These are phyloP conservation scores for Drosophila guanche DNA, from an alignment of 1,140 invertebrate species.

Conservation along the genomic window DNA sequence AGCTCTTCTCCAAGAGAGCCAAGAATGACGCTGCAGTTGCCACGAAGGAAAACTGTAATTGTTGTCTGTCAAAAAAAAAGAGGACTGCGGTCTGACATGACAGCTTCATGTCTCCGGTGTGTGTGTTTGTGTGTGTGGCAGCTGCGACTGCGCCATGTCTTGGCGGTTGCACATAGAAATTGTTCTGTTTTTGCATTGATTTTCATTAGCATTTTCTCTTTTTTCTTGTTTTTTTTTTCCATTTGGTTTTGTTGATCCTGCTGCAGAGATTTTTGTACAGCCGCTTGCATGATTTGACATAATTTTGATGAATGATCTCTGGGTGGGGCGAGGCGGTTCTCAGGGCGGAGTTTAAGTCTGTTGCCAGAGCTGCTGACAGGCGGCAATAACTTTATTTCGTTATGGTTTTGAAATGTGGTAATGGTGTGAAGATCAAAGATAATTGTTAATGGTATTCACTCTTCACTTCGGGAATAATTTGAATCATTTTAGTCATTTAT, in stretches of 20 bases:
- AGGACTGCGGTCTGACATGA: slow-evolving; percentile 66
- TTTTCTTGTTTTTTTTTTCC: slow-evolving; percentile 19
- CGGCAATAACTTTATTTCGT: slow-evolving; percentile 61
- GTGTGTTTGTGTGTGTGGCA: slow-evolving; percentile 24
- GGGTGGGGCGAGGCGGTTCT: slow-evolving; percentile 7
- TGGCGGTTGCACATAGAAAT: slow-evolving; percentile 55
- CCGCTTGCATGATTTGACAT: slow-evolving; percentile 79
- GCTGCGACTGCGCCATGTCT: slow-evolving; percentile 68
- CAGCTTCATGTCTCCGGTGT: slow-evolving; percentile 68
- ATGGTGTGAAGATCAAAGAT: slow-evolving; percentile 13
- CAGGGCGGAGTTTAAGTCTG: slow-evolving; percentile 24
- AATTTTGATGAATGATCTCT: slow-evolving; percentile 76
- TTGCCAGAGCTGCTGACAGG: slow-evolving; percentile 53
- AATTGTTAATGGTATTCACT: too few relatives aligned
- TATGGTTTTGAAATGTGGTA: slow-evolving; percentile 35
- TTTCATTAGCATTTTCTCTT: slow-evolving; percentile 73
- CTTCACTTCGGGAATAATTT: too few relatives aligned
- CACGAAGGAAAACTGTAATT: slow-evolving; percentile 64
- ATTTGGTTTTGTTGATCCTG: slow-evolving; percentile 47
- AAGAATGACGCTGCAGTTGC: slow-evolving; percentile 58
- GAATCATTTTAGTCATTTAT: too few relatives aligned
- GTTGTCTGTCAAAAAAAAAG: slow-evolving; percentile 58
- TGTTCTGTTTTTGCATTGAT: slow-evolving; percentile 69
- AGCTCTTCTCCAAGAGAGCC: slow-evolving; percentile 24
- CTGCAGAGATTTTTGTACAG: slow-evolving; percentile 46